A percentile compares a stretch with the other conserved stretches of the same genome.
These are phyloP conservation scores for Stegodyphus mimosarum DNA, from an alignment of 1,140 invertebrate genomes.

Conservation along the genomic window DNA sequence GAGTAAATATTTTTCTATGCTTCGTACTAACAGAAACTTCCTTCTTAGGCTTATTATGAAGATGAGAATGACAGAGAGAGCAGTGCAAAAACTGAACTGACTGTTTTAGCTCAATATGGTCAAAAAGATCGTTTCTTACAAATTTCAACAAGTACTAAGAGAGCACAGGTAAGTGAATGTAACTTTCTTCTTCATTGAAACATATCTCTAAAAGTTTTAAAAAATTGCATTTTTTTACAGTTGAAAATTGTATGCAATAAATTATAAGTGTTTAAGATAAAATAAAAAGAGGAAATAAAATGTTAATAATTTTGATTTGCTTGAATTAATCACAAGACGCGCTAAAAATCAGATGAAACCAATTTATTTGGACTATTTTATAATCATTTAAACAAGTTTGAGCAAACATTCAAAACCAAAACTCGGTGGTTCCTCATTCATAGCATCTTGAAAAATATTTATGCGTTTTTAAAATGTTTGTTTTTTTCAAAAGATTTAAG, in stretches of 20 bases:
- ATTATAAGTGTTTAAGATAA: neutral
- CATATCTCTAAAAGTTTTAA: neutral
- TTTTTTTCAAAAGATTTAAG: no score
- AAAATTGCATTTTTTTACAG: neutral
- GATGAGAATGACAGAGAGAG: constrained; percentile 65
- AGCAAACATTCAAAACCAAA: no score
- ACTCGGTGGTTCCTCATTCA: no score
- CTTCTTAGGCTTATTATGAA: constrained; percentile 65
- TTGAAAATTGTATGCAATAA: neutral
- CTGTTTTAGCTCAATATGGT: constrained; percentile 65
- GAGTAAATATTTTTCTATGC: neutral
- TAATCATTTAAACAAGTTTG: no score
- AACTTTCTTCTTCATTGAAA: neutral
- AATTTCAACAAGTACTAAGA: constrained; percentile 67
- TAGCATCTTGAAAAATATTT: no score
- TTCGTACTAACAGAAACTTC: constrained; percentile 1
- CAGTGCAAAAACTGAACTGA: constrained; percentile 64
- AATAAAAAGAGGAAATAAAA: neutral
- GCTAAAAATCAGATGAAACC: neutral
- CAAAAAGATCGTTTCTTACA: constrained; percentile 66
- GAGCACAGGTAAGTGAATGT: constrained; percentile 22
- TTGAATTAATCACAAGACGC: neutral
- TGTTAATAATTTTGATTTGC: neutral
- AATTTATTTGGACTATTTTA: no score
- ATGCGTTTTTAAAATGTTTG: no score